A percentile compares a stretch with the other conserved stretches of the same genome.
Conservation (phyloP, 2,888 invertebrate genomes). For the Caenorhabditis sp. region DNA sequence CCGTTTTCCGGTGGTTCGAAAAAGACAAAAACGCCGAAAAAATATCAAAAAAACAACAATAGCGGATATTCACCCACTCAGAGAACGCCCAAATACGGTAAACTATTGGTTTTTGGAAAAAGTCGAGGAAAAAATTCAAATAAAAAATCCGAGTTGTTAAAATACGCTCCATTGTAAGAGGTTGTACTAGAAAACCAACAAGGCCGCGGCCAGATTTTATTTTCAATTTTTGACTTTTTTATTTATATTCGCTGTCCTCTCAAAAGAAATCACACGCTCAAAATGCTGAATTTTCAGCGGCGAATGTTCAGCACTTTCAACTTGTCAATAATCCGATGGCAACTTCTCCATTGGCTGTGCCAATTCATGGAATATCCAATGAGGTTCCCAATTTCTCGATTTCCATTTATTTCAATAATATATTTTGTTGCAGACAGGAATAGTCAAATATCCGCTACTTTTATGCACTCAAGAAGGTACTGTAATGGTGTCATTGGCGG, state of each 20-base stretch:
- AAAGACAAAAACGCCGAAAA: not conserved
- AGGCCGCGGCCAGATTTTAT: too few species aligned
- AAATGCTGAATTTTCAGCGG: too few species aligned
- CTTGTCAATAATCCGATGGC: constrained; percentile 22
- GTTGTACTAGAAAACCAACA: too few species aligned
- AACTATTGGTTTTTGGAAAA: not conserved
- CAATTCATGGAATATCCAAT: constrained; percentile 26
- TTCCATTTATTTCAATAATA: too few species aligned
- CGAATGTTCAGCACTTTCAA: not conserved
- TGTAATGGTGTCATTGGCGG: constrained; percentile 71
- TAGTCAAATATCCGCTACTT: constrained; percentile 69
- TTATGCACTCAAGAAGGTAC: constrained; percentile 72
- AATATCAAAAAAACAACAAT: not conserved
- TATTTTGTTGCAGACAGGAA: constrained; percentile 12
- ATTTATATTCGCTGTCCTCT: too few species aligned
- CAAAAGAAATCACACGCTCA: too few species aligned
- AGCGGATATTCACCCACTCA: not conserved
- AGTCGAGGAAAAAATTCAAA: not conserved
- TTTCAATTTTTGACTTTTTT: too few species aligned
- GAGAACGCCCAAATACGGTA: not conserved
- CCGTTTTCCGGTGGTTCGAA: constrained; percentile 14
- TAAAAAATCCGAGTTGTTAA: too few species aligned
- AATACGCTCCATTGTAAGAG: too few species aligned
- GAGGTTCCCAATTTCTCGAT: constrained; percentile 9
- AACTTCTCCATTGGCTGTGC: constrained; percentile 16